These are phyloP conservation scores for Anastrepha obliqua DNA, from an alignment of 1,140 invertebrate genomes.

Conservation along the genomic window DNA sequence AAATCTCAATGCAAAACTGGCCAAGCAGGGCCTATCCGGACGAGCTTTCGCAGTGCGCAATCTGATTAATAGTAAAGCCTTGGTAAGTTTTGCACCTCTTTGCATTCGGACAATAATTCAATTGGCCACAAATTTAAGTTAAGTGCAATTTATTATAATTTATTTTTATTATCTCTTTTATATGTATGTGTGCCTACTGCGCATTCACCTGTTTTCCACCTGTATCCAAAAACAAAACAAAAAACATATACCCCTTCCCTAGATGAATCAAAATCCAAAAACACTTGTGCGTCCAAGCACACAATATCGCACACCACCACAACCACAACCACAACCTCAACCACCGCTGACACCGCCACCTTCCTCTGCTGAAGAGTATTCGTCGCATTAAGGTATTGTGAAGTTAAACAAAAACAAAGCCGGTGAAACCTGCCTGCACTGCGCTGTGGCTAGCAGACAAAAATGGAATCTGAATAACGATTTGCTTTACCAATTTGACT, in stretches of 20 bases:
- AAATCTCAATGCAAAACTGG: slow-evolving; percentile 84
- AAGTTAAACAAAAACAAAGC: neutral
- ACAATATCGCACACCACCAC: slow-evolving; percentile 65
- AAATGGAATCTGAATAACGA: neutral
- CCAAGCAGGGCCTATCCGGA: slow-evolving; percentile 78
- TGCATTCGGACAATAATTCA: neutral
- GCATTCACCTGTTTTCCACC: slow-evolving; percentile 1
- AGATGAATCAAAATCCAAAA: slow-evolving; percentile 73
- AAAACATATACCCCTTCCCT: slow-evolving; percentile 26
- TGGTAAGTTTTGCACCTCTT: slow-evolving; percentile 74
- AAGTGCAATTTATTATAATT: slow-evolving; percentile 19
- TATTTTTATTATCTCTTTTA: neutral
- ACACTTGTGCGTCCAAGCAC: slow-evolving; percentile 70
- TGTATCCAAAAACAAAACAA: neutral
- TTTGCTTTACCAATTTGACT: neutral
- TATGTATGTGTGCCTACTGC: neutral
- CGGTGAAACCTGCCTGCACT: neutral
- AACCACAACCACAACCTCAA: slow-evolving; percentile 54
- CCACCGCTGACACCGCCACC: slow-evolving; percentile 60
- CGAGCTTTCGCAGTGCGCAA: slow-evolving; percentile 77
- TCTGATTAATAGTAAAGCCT: slow-evolving; percentile 80
- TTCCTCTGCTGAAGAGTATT: slow-evolving; percentile 61
- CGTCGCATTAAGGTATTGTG: slow-evolving; percentile 66
- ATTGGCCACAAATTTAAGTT: neutral
- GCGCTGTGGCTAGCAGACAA: neutral